Evolutionary conservation across 2,797 vertebrate genomes (phyloP), one percentile per base, ranked within the genome.

Genomic region (Sciaenops ocellatus): DNA sequence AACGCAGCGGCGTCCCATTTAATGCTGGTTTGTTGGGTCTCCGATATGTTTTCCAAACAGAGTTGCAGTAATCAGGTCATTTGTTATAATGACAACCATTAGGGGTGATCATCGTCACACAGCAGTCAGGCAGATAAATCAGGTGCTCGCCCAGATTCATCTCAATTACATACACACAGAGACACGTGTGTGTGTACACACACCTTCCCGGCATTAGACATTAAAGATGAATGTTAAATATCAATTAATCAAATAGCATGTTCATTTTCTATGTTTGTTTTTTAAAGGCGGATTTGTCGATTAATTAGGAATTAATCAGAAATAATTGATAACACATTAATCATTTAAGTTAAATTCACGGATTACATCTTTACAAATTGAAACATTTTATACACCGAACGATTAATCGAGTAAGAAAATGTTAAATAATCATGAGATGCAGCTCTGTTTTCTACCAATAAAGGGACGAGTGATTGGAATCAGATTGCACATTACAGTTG

Each of bases 51-150:
- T 92, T 89, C 88, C 86, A 91, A 92, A 93, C 87, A 92, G 91
- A 90, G 87, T 73, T 88, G 84, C 93, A 85, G 90, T 92, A 93
- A 95, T 95, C 94, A 95, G 94, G 94, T 96, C 93, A 95, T 95
- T 95, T 95, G 90, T 92, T 90, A 91, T 93, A 95, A 94, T 94
- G 93, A 94, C 92, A 93, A 94, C 90, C 88, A 95, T 94, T 92
- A 93, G 91, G 78, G 86, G 79, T 90, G 88, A 93, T 91, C 87
- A 92, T 90, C 82, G 78, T 88, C 86, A 92, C 93, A 85, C 93
- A 94, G 93, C 93, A 89, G 90, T 90, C 89, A 75, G 90, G 82
- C 91, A 89, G 80, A 92, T 76, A 87, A 90, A 93, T 95, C 92
- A 90, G 91, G 89, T 89, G 89, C 87, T 86, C 87, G 83, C 88